Evolutionary conservation across 2,797 vertebrate genomes (phyloP).

Genomic region (Mormyrops attenuatus): DNA sequence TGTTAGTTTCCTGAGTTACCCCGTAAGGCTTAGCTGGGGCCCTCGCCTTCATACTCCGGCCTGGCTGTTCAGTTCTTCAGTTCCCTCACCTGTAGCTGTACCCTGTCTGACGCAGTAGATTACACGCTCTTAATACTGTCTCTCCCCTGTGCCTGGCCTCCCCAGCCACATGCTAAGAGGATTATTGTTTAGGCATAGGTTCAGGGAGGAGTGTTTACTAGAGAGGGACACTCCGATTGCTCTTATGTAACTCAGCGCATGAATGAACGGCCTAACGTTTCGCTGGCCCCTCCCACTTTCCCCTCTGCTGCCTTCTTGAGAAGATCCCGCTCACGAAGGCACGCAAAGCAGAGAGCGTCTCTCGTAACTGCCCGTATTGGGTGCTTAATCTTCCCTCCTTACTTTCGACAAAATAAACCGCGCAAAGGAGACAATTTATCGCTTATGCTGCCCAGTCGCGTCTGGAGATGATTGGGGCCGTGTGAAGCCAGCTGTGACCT

Average conservation of each 20-base stretch:
- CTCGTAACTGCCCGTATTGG: background rate
- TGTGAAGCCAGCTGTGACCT: background rate
- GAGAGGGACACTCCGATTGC: background rate
- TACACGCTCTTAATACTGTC: background rate
- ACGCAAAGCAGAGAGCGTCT: background rate
- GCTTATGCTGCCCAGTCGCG: background rate
- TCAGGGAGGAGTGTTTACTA: slow-evolving; percentile 7
- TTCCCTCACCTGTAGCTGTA: background rate
- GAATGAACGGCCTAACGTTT: background rate
- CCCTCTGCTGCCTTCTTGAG: background rate
- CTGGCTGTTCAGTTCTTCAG: background rate
- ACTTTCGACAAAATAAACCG: background rate
- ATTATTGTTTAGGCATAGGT: background rate
- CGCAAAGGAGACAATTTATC: background rate
- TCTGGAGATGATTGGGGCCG: background rate
- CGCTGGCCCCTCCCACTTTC: background rate
- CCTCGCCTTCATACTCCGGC: background rate
- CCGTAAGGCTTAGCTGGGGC: background rate
- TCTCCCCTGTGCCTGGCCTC: background rate
- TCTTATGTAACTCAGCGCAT: background rate
- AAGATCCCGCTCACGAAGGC: background rate
- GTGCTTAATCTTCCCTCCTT: background rate
- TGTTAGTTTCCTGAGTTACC: background rate
- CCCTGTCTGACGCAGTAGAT: background rate
- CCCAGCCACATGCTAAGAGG: slow-evolving; percentile 8